Evolutionary conservation across 1,140 invertebrate species (phyloP).

Genomic region (Drosophila triauraria): DNA sequence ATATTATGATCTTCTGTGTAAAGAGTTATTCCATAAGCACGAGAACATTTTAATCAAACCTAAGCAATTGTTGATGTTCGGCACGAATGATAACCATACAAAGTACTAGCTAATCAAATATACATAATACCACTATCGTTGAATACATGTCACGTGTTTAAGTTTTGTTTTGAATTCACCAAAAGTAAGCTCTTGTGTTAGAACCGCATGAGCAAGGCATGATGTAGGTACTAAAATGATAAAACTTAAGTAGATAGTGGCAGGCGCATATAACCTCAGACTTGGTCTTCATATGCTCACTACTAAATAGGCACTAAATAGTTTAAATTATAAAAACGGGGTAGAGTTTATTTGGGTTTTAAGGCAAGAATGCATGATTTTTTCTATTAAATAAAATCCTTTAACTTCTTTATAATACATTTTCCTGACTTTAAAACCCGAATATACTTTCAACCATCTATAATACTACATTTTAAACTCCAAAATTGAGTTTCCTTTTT

Average conservation of each 20-base stretch:
- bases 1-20: constrained; percentile 68
- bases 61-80: constrained; percentile 82
- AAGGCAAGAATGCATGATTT: not conserved
- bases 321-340: not conserved
- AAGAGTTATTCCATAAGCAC: constrained; percentile 43
- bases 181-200: constrained; percentile 40
- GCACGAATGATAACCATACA: constrained; percentile 69
- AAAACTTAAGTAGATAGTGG: constrained; percentile 55
- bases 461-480: not conserved
- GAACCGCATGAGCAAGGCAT: constrained; percentile 59
- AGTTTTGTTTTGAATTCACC: constrained; percentile 29
- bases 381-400: not conserved
- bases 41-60: constrained; percentile 68
- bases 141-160: constrained; percentile 23
- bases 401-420: not conserved
- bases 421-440: not conserved
- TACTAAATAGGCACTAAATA: constrained; percentile 20
- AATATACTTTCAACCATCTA: not conserved
- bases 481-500: not conserved
- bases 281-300: constrained; percentile 73
- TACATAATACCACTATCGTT: constrained; percentile 22
- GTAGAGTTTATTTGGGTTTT: not conserved
- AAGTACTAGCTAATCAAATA: constrained; percentile 45
- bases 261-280: constrained; percentile 76
- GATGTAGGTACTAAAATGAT: constrained; percentile 60